phyloP scores from a whole-genome alignment of 2,113 vertebrate species.

The Phaetusa simplex region DNA sequence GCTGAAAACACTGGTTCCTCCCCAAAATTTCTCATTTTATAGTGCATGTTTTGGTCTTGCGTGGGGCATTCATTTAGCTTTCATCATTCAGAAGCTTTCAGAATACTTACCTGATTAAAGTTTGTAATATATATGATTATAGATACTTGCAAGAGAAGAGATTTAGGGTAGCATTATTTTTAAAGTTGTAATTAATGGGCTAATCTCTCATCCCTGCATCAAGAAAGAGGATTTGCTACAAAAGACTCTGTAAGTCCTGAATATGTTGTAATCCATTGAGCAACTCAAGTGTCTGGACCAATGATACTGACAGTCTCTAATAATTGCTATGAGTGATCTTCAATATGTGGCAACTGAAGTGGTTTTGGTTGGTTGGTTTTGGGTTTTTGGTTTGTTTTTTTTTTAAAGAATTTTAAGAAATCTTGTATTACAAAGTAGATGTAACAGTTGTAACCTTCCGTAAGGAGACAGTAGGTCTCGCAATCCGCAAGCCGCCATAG shows the following conservation, averaged over 20 bases:
- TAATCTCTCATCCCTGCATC: neutral
- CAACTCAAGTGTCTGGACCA: neutral
- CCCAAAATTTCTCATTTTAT: neutral
- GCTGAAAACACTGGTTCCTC: neutral
- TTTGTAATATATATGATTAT: neutral
- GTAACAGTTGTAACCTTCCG: neutral
- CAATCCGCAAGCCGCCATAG: neutral
- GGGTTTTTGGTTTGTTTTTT: neutral
- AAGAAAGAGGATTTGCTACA: neutral
- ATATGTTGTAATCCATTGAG: neutral
- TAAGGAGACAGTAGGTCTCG: neutral
- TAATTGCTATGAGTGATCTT: neutral
- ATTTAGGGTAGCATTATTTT: neutral
- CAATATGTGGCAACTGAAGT: neutral
- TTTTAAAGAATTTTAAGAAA: neutral
- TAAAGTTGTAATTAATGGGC: neutral
- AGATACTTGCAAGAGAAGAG: neutral
- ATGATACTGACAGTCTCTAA: neutral
- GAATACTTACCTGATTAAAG: neutral
- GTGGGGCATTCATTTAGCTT: neutral
- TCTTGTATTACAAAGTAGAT: neutral
- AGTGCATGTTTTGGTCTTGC: neutral
- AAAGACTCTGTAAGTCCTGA: neutral
- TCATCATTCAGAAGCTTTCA: neutral
- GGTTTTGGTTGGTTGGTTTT: neutral